These are phyloP conservation scores for Drosophila repletoides DNA, from an alignment of 1,140 invertebrate species.

Conservation along the genomic window DNA sequence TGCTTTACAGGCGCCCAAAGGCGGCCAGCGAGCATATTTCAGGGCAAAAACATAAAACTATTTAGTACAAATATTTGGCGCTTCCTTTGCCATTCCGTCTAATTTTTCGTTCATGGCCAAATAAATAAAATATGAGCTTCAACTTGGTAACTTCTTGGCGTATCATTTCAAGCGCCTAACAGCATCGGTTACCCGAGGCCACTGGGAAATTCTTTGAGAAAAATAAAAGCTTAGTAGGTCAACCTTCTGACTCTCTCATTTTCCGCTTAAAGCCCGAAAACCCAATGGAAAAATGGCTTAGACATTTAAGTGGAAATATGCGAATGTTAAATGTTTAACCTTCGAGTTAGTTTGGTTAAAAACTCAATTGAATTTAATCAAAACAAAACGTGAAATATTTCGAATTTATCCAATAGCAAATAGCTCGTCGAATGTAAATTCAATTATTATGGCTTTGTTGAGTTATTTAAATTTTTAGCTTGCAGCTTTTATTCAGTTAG, in stretches of 20 bases:
- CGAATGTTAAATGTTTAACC: slow-evolving; percentile 19
- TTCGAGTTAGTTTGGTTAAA: too few species aligned
- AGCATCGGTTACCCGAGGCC: neutral
- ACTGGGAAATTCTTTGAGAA: neutral
- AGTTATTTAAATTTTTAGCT: too few species aligned
- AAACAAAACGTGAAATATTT: too few species aligned
- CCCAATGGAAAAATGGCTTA: slow-evolving; percentile 8
- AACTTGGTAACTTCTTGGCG: too few species aligned
- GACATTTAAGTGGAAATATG: slow-evolving; percentile 24
- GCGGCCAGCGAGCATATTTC: slow-evolving; percentile 46
- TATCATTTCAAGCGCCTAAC: too few species aligned
- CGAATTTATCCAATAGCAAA: too few species aligned
- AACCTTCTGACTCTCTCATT: too few species aligned
- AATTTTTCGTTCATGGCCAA: slow-evolving; percentile 27
- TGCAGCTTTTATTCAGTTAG: too few species aligned
- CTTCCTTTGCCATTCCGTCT: slow-evolving; percentile 9
- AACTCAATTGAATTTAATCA: too few species aligned
- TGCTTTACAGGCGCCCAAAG: slow-evolving; percentile 30
- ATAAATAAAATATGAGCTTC: slow-evolving; percentile 38
- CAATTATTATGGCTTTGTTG: too few species aligned
- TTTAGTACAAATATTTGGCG: slow-evolving; percentile 63
- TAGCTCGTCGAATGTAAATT: too few species aligned
- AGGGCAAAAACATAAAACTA: slow-evolving; percentile 67
- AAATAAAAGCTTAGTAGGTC: slow-evolving; percentile 22
- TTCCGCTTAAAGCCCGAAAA: slow-evolving; percentile 21